phyloP scores from a whole-genome alignment of 2,113 vertebrate genomes.

The Emydura subglobosa region DNA sequence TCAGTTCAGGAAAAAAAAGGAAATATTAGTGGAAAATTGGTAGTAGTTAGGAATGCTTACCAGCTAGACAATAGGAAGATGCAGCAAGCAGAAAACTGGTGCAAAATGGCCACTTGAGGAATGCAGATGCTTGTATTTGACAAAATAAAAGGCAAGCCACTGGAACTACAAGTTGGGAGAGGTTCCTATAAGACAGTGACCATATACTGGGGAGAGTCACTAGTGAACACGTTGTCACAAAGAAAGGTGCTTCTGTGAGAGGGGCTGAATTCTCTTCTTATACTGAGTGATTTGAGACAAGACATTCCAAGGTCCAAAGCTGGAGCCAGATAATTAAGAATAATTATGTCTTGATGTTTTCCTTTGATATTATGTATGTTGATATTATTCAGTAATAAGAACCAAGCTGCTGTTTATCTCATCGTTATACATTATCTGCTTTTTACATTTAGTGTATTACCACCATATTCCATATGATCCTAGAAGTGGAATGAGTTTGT shows the following conservation, averaged over 20 bases:
- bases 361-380: background rate
- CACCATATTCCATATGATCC: background rate
- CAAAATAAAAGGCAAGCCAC: background rate
- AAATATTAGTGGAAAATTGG: background rate
- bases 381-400: background rate
- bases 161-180: background rate
- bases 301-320: background rate
- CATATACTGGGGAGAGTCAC: background rate
- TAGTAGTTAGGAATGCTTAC: background rate
- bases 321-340: background rate
- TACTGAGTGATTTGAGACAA: background rate
- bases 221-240: rapidly evolving
- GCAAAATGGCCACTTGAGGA: background rate
- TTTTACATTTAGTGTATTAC: too few species aligned
- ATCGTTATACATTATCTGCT: too few species aligned
- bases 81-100: background rate
- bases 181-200: background rate
- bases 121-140: background rate
- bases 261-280: background rate
- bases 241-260: background rate
- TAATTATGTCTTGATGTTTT: background rate
- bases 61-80: background rate
- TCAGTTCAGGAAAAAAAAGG: background rate
- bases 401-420: background rate
- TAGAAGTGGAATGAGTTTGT: background rate